Base-by-base conservation (phyloP, 2,113 vertebrate genomes). In the Oriolus oriolus region DNA sequence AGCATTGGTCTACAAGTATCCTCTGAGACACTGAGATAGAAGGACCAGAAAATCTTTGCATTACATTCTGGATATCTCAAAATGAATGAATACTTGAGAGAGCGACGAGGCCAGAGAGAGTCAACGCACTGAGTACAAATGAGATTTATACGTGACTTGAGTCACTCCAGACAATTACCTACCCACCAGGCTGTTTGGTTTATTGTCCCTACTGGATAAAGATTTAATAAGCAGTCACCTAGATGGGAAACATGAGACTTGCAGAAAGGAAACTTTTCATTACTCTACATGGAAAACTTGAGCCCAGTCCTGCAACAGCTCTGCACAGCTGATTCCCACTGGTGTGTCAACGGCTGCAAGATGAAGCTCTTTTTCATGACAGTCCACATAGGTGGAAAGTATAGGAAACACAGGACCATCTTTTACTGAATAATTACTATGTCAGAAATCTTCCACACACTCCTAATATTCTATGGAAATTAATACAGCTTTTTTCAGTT, bases 211-310 rank as follows among this genome's bases (percentile, higher is more conserved):
- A 27, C 37, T 79, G 86, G 35, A 82, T 74, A 82, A 96, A 95
- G 95, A 92, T 92, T 95, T 97, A 96, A 95, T 92, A 96, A 97
- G 78, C 76, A 95, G 91, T 81, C 94, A 94, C 96, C 93, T 95
- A 90, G 69, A 95, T 50, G 83, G 83, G 93, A 93, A 93, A 87
- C 76, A 33, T 16, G 85, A 96, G 95, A 93, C 86, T 84, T 79
- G 61, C 76, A 76, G 85, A 84, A 71, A 83, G 76, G 83, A 94
- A 97, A 91, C 88, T 94, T 93, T 93, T 93, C 93, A 82, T 82
- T 89, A 61, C 73, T 84, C 80, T 87, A 42, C 65, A 16, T 0
- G 45, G 74, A 92, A 47, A 87, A 94, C 82, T 93, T 73, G 75
- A 88, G 82, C 49, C 63, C 41, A 85, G 80, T 49, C 88, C 81